Evolutionary conservation across 2,113 vertebrate species (phyloP).

Genomic region (Poeciliopsis turrubarensis): DNA sequence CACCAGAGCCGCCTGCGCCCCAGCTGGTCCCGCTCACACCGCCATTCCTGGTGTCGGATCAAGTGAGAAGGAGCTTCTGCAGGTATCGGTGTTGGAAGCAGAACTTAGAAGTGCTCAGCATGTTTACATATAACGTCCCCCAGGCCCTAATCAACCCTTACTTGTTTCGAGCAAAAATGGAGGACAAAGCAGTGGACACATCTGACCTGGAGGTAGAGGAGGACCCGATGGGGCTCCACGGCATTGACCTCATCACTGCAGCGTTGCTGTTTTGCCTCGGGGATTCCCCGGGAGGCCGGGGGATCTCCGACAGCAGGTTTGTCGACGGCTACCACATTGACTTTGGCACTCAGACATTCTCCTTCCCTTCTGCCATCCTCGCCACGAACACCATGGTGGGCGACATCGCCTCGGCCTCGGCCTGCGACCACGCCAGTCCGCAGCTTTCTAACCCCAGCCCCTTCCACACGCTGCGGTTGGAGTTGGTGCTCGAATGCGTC

Average conservation of each 20-base stretch:
- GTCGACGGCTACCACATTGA: conserved; percentile 92
- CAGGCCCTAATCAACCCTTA: conserved; percentile 84
- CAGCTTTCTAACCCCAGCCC: conserved; percentile 99
- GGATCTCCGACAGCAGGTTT: conserved; percentile 95
- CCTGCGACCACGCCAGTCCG: conserved; percentile 97
- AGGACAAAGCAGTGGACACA: conserved; percentile 97
- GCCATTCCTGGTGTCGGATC: conserved; percentile 77
- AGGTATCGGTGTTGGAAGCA: conserved; percentile 85
- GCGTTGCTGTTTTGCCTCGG: conserved; percentile 96
- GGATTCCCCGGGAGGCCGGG: conserved; percentile 93
- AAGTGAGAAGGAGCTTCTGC: conserved; percentile 83
- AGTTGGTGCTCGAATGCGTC: conserved; percentile 97
- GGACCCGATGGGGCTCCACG: conserved; percentile 96
- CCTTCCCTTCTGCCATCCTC: conserved; percentile 95
- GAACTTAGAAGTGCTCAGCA: conserved; percentile 84
- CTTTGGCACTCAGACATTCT: conserved; percentile 98
- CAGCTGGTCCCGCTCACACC: conserved; percentile 69
- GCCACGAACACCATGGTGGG: conserved; percentile 98
- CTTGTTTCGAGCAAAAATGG: conserved; percentile 88
- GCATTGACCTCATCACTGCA: conserved; percentile 97
- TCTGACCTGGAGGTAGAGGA: conserved; percentile 94
- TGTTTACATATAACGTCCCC: conserved; percentile 85
- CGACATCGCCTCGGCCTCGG: conserved; percentile 96
- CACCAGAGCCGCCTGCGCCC: conserved; percentile 71
- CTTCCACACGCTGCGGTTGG: conserved; percentile 96